phyloP scores from a whole-genome alignment of 2,888 invertebrate species.

The Matsumyia berberina region DNA sequence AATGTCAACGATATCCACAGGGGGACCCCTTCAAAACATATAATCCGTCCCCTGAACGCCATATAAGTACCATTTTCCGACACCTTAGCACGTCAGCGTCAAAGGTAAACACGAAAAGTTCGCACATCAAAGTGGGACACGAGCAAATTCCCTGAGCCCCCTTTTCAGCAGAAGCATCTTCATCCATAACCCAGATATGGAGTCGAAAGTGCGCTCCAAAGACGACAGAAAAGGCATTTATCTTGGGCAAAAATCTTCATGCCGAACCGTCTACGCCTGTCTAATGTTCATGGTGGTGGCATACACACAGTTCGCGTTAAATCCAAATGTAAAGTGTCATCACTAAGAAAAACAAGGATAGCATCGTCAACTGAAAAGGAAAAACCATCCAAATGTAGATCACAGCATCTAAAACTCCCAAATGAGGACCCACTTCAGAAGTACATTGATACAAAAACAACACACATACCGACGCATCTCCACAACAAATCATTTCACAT shows the following conservation, averaged over 20 bases:
- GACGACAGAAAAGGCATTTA: conserved; percentile 12
- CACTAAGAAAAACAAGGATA: conserved; percentile 34
- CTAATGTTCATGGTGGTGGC: not conserved
- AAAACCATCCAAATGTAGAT: conserved; percentile 31
- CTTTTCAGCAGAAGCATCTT: not conserved
- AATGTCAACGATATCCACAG: conserved; percentile 21
- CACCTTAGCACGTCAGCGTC: conserved; percentile 22
- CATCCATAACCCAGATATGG: conserved; percentile 25
- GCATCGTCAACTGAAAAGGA: conserved; percentile 17
- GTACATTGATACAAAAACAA: conserved; percentile 22
- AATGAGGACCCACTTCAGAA: conserved; percentile 42
- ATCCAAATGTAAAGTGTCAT: conserved; percentile 27
- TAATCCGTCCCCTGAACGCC: conserved; percentile 9
- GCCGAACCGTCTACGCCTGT: not conserved
- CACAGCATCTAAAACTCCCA: conserved; percentile 31
- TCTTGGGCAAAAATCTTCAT: conserved; percentile 27
- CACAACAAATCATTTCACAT: conserved; percentile 69
- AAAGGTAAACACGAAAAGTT: conserved; percentile 23
- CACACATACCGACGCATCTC: not conserved
- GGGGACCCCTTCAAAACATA: conserved; percentile 5
- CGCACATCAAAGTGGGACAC: conserved; percentile 14
- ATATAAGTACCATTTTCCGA: conserved; percentile 16
- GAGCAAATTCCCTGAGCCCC: not conserved
- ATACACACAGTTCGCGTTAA: conserved; percentile 1
- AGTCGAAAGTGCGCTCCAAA: conserved; percentile 24